Evolutionary conservation across 2,888 invertebrate species (phyloP).

Genomic region (Ophion obscuratus): DNA sequence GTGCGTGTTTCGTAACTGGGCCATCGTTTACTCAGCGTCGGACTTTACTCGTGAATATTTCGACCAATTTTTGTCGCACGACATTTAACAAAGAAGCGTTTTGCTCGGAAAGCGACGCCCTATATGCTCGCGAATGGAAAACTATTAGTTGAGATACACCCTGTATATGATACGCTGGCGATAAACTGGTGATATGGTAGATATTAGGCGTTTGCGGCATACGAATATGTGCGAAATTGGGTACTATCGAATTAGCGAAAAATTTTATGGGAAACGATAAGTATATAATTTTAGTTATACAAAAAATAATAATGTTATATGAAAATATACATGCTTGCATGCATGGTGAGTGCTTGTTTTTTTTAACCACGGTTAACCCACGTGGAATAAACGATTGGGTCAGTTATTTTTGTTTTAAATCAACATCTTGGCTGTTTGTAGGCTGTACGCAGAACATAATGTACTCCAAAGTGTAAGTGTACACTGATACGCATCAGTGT

Average conservation of each 20-base stretch:
- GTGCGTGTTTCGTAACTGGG: too few relatives aligned
- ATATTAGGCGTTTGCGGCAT: constrained; percentile 49
- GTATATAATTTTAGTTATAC: constrained; percentile 35
- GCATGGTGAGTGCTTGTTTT: constrained; percentile 12
- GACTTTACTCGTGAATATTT: too few relatives aligned
- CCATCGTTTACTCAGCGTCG: background rate
- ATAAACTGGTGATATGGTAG: constrained; percentile 52
- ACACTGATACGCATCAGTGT: background rate
- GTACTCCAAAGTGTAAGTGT: background rate
- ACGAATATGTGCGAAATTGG: constrained; percentile 39
- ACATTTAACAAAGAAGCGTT: too few relatives aligned
- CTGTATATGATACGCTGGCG: background rate
- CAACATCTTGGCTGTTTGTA: background rate
- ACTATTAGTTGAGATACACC: too few relatives aligned
- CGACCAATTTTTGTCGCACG: too few relatives aligned
- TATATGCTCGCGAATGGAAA: too few relatives aligned
- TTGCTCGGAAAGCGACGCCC: too few relatives aligned
- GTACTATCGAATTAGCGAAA: constrained; percentile 20
- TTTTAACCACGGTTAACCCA: constrained; percentile 6
- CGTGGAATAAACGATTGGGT: background rate
- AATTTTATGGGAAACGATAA: constrained; percentile 11
- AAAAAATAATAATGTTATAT: constrained; percentile 43
- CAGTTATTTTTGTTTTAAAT: background rate
- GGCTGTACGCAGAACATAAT: background rate
- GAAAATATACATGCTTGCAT: constrained; percentile 27